These are phyloP conservation scores for Melanocharis versteri DNA, from an alignment of 2,113 vertebrate genomes.

Conservation along the genomic window DNA sequence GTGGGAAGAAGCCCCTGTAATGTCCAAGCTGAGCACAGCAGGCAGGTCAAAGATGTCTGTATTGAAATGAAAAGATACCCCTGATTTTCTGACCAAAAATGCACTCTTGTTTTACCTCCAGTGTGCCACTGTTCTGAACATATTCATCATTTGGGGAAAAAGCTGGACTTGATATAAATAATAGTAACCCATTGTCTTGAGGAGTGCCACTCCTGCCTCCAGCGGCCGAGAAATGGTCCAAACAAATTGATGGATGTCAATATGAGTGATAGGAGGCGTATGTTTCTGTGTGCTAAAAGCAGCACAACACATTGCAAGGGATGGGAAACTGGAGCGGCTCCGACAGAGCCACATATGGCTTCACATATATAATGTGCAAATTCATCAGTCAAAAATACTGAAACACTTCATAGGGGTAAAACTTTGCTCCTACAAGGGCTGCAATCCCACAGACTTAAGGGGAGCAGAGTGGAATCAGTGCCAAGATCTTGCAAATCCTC, in stretches of 20 bases:
- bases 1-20: neutral
- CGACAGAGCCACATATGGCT: slow-evolving; percentile 52
- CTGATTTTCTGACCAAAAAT: neutral
- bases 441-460: neutral
- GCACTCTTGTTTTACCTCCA: neutral
- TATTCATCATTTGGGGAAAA: neutral
- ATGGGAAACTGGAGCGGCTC: slow-evolving; percentile 19
- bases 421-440: neutral
- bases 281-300: slow-evolving; percentile 55
- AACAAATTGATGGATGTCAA: neutral
- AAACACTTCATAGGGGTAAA: neutral
- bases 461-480: neutral
- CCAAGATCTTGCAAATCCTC: neutral
- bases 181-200: neutral
- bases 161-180: neutral
- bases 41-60: neutral
- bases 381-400: slow-evolving; percentile 51
- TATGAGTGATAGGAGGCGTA: slow-evolving; percentile 53
- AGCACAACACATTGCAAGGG: slow-evolving; percentile 58
- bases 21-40: neutral
- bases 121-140: neutral
- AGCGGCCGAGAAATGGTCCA: neutral
- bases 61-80: neutral
- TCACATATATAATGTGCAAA: slow-evolving; percentile 48
- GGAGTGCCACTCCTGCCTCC: neutral